These are phyloP conservation scores for Linhomoeus sp. DNA, from an alignment of 2,888 invertebrate genomes.

Conservation along the genomic window DNA sequence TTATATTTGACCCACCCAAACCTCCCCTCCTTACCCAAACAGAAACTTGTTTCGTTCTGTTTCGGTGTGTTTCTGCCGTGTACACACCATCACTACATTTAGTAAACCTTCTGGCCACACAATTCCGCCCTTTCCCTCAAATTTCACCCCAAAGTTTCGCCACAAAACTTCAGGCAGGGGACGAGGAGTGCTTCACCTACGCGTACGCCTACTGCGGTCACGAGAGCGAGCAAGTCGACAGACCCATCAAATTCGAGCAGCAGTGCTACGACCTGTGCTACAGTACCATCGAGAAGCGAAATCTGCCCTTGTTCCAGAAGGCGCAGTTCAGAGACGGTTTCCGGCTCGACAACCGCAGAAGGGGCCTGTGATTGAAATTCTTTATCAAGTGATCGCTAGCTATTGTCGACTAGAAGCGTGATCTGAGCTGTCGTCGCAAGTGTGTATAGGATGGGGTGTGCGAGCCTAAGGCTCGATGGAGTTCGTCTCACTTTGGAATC, in stretches of 20 bases:
- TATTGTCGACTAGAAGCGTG: no score
- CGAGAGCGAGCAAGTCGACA: not conserved
- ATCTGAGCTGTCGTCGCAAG: no score
- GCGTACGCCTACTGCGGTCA: slow-evolving; percentile 4
- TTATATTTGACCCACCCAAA: no score
- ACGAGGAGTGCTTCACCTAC: slow-evolving; percentile 2
- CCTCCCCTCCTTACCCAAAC: no score
- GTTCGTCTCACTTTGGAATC: no score
- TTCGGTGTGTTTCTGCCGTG: not conserved
- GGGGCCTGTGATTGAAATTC: no score
- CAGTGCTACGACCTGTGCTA: slow-evolving; percentile 5
- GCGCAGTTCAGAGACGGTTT: not conserved
- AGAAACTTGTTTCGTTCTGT: no score
- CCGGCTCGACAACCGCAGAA: not conserved
- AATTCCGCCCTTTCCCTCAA: not conserved
- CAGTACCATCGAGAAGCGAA: not conserved
- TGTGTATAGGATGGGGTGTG: no score
- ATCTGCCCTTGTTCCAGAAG: not conserved
- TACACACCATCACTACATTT: no score
- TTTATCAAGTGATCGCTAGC: no score
- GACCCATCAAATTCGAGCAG: slow-evolving; percentile 2
- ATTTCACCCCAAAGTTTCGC: not conserved
- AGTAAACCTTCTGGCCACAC: not conserved
- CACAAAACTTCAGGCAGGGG: not conserved
- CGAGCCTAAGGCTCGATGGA: no score